Conservation (phyloP, 2,888 invertebrate species). For the Ceratothoa steindachneri region DNA sequence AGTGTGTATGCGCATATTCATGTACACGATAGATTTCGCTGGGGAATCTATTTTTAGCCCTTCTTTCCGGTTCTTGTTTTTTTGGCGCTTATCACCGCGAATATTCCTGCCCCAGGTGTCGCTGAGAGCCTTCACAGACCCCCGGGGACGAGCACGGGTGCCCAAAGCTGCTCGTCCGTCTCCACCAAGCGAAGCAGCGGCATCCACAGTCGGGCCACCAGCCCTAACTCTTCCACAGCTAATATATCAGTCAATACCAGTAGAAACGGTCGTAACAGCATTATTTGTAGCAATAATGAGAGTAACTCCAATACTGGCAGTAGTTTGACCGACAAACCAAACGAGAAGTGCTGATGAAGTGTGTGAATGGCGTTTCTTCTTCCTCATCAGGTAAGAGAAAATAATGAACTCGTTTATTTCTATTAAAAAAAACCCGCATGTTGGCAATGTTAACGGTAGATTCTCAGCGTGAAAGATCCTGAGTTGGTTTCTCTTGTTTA, state of each 20-base stretch:
- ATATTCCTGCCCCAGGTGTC: not conserved
- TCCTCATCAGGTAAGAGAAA: too few relatives aligned
- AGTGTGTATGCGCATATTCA: too few relatives aligned
- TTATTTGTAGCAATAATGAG: not conserved
- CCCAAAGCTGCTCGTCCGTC: not conserved
- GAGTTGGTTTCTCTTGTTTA: too few relatives aligned
- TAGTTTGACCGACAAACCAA: too few relatives aligned
- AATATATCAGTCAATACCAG: not conserved
- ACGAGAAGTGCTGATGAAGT: too few relatives aligned
- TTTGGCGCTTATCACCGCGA: not conserved
- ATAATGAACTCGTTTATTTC: too few relatives aligned
- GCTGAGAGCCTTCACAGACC: not conserved
- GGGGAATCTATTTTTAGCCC: too few relatives aligned
- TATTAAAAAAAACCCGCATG: too few relatives aligned
- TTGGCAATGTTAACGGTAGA: too few relatives aligned
- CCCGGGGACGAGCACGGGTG: not conserved
- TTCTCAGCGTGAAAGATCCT: too few relatives aligned
- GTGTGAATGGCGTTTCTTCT: not conserved
- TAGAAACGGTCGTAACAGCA: not conserved
- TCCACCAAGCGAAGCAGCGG: not conserved
- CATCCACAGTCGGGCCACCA: not conserved
- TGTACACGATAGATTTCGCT: too few relatives aligned
- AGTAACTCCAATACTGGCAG: not conserved
- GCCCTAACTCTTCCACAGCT: not conserved
- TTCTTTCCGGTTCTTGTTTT: not conserved